Evolutionary conservation across 2,888 invertebrate genomes (phyloP).

Genomic region (Leptinotarsa tumamoca): DNA sequence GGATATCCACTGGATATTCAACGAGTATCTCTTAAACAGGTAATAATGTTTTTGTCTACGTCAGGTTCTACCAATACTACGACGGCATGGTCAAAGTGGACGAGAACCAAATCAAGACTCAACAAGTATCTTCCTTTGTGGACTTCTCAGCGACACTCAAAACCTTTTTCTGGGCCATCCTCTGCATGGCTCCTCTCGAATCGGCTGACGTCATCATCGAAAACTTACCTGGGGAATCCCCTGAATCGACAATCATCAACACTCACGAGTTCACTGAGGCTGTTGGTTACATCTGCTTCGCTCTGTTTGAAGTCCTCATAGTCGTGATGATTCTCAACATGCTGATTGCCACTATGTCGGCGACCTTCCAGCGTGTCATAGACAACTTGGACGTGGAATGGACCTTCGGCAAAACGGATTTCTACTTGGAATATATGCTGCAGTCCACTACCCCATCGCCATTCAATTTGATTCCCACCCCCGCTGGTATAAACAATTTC

Average conservation of each 20-base stretch:
- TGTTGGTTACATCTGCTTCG: constrained; percentile 77
- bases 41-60: too few relatives aligned
- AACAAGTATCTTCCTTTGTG: constrained; percentile 72
- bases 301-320: constrained; percentile 77
- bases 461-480: constrained; percentile 77
- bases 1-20: too few relatives aligned
- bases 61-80: constrained; percentile 73
- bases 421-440: constrained; percentile 80
- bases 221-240: constrained; percentile 68
- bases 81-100: constrained; percentile 67
- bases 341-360: constrained; percentile 85
- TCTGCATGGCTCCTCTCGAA: constrained; percentile 76
- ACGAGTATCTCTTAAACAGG: too few relatives aligned
- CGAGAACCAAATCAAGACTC: constrained; percentile 71
- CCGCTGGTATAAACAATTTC: constrained; percentile 67
- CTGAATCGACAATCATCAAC: constrained; percentile 68
- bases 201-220: constrained; percentile 76
- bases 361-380: constrained; percentile 78
- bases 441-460: constrained; percentile 79
- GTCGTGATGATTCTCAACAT: constrained; percentile 82
- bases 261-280: constrained; percentile 74
- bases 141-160: constrained; percentile 72
- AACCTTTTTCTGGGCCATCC: constrained; percentile 78
- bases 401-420: constrained; percentile 81
- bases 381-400: constrained; percentile 80